Conservation (phyloP, 2,797 vertebrate genomes). For the Sternarchorhynchus goeldii region DNA sequence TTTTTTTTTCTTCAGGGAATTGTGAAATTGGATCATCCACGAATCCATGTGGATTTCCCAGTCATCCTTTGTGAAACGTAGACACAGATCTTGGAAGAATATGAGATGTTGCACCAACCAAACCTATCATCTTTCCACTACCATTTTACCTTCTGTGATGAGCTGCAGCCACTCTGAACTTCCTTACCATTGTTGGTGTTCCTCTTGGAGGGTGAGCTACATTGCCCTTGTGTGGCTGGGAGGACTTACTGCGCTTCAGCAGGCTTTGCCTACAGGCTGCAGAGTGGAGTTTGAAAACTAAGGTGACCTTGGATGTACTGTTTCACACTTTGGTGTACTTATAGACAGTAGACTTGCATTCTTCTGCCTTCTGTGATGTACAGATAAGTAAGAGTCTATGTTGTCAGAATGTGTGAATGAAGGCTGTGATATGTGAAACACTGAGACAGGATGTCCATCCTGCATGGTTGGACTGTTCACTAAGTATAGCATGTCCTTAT, state of each 20-base stretch:
- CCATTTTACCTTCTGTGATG: constrained; percentile 6
- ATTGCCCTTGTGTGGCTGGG: constrained; percentile 44
- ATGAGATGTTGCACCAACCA: constrained; percentile 31
- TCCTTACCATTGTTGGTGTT: constrained; percentile 28
- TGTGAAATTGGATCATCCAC: constrained; percentile 90
- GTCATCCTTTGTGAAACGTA: constrained; percentile 95
- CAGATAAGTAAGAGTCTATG: constrained; percentile 51
- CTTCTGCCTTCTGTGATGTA: constrained; percentile 64
- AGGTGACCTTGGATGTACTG: constrained; percentile 3
- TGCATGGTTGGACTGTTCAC: constrained; percentile 29
- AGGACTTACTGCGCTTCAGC: constrained; percentile 17
- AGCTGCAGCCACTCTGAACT: neutral
- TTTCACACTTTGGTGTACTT: constrained; percentile 30
- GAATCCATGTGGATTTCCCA: constrained; percentile 96
- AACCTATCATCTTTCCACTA: constrained; percentile 26
- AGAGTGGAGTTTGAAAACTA: constrained; percentile 9
- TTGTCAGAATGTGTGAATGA: constrained; percentile 53
- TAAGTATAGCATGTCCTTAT: constrained; percentile 59
- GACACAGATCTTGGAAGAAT: constrained; percentile 13
- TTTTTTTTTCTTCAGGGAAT: constrained; percentile 79
- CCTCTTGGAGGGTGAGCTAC: constrained; percentile 31
- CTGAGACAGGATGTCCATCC: constrained; percentile 51
- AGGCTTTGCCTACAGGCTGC: constrained; percentile 14
- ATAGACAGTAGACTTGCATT: constrained; percentile 14
- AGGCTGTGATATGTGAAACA: constrained; percentile 52